These are phyloP conservation scores for Lampris incognitus DNA, from an alignment of 2,113 vertebrate species.

Conservation along the genomic window DNA sequence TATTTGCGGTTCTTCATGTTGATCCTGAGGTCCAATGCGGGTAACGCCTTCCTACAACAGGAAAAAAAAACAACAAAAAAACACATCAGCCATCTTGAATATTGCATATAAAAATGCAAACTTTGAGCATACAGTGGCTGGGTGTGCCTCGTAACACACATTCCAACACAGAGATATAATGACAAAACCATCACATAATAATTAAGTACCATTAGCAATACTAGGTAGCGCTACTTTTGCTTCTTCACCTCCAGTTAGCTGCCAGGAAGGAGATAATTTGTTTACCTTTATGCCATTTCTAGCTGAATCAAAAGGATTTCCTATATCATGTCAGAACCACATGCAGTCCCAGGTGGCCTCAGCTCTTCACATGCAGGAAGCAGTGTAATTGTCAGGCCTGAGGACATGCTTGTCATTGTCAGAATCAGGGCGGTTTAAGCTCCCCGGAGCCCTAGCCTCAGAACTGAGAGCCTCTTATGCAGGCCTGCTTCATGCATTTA, in stretches of 20 bases:
- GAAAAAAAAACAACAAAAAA: constrained; percentile 3
- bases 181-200: background rate
- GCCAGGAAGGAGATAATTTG: constrained; percentile 34
- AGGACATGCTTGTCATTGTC: constrained; percentile 71
- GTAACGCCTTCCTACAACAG: constrained; percentile 91
- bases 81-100: background rate
- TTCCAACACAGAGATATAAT: background rate
- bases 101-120: constrained; percentile 17
- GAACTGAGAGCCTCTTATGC: constrained; percentile 66
- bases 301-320: constrained; percentile 56
- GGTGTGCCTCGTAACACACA: constrained; percentile 9
- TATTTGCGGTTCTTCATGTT: constrained; percentile 89
- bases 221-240: constrained; percentile 16
- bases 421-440: constrained; percentile 65
- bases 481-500: constrained; percentile 39
- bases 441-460: constrained; percentile 60
- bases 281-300: constrained; percentile 52
- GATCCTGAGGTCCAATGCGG: constrained; percentile 89
- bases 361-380: constrained; percentile 61
- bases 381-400: constrained; percentile 67
- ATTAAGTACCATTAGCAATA: background rate
- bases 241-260: constrained; percentile 33
- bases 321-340: constrained; percentile 59
- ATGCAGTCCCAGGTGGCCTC: constrained; percentile 58
- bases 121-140: background rate